Conservation (phyloP, 2,113 vertebrate genomes). For the Festucalex cinctus region DNA sequence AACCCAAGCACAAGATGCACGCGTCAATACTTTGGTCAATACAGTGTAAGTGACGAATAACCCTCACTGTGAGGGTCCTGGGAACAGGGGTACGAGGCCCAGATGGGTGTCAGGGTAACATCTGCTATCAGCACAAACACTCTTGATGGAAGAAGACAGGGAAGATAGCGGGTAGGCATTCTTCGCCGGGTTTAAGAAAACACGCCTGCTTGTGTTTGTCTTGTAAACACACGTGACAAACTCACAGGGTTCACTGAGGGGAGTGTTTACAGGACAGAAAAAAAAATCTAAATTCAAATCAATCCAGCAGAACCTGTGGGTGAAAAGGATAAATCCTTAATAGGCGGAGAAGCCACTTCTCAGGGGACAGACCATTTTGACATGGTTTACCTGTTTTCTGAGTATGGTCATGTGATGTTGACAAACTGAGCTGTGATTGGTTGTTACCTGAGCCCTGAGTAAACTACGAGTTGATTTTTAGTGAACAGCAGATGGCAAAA, state of each 20-base stretch:
- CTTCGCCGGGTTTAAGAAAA: slow-evolving; percentile 67
- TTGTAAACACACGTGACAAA: slow-evolving; percentile 69
- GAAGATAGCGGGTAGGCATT: slow-evolving; percentile 47
- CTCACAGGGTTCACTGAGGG: slow-evolving; percentile 30
- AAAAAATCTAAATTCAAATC: too few species aligned
- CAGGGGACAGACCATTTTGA: too few species aligned
- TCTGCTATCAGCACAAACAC: slow-evolving; percentile 72
- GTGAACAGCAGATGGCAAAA: too few species aligned
- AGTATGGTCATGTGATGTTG: too few species aligned
- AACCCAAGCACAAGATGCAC: too few species aligned
- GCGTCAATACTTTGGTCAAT: not conserved
- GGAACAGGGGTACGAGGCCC: slow-evolving; percentile 53
- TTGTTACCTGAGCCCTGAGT: too few species aligned
- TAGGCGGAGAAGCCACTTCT: too few species aligned
- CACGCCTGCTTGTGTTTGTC: slow-evolving; percentile 67
- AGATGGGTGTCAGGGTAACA: slow-evolving; percentile 73
- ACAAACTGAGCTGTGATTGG: too few species aligned
- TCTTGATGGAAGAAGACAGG: slow-evolving; percentile 31
- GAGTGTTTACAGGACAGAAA: slow-evolving; percentile 8
- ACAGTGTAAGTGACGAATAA: not conserved
- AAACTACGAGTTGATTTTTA: too few species aligned
- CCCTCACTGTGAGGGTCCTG: not conserved
- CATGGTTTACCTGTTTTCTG: too few species aligned
- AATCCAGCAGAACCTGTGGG: too few species aligned
- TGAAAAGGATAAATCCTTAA: too few species aligned